Evolutionary conservation across 2,797 vertebrate species (phyloP).

Genomic region (Falco concolor): DNA sequence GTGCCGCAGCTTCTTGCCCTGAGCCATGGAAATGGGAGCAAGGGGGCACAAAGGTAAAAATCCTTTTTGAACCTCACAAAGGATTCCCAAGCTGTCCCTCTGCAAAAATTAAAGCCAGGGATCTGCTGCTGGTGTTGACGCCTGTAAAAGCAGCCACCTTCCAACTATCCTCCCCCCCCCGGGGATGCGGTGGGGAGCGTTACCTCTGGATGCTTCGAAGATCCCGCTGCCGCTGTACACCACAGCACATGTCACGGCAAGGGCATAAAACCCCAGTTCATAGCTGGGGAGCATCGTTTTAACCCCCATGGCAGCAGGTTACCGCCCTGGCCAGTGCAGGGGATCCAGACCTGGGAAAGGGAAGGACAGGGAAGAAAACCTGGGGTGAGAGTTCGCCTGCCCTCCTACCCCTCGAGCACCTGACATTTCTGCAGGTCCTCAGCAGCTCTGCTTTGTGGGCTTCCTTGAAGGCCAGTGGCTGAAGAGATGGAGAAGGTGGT

Average conservation of each 20-base stretch:
- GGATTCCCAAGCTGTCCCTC: not conserved
- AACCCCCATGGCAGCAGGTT: slow-evolving; percentile 80
- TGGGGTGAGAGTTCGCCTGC: fast-evolving
- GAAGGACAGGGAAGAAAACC: not conserved
- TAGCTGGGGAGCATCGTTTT: slow-evolving; percentile 87
- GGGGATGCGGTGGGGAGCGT: not conserved
- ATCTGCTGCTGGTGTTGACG: fast-evolving
- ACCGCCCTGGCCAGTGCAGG: fast-evolving
- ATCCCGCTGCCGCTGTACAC: slow-evolving; percentile 86
- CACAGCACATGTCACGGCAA: slow-evolving; percentile 82
- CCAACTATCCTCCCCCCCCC: fast-evolving
- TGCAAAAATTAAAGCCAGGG: not conserved
- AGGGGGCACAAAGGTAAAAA: not conserved
- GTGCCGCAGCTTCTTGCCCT: not conserved
- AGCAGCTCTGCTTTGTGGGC: not conserved
- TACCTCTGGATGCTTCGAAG: slow-evolving; percentile 88
- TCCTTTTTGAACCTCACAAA: not conserved
- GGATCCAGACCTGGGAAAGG: not conserved
- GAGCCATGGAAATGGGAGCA: not conserved
- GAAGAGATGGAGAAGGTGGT: not conserved
- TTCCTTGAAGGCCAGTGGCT: not conserved
- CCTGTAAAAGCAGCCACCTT: not conserved
- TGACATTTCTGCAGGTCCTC: not conserved
- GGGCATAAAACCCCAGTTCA: slow-evolving; percentile 88
- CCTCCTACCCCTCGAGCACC: not conserved